Percentiles rank a stretch among this genome's conserved stretches.
Conservation (phyloP, 64 coral and sea anemone species). For the Porites lutea region DNA sequence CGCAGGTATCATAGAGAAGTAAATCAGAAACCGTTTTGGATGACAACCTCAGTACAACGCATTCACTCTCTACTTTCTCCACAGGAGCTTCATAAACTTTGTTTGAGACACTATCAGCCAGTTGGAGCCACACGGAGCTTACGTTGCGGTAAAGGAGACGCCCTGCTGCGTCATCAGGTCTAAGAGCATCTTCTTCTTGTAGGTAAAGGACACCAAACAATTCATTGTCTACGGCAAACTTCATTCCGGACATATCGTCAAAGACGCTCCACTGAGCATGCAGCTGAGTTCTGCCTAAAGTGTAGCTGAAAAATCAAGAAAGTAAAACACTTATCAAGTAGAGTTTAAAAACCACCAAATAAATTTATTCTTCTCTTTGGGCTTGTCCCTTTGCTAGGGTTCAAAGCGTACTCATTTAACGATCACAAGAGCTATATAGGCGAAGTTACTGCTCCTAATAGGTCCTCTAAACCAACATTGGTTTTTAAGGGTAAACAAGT, state of each 20-base stretch:
- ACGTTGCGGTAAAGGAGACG: slow-evolving; percentile 69
- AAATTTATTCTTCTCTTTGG: no score
- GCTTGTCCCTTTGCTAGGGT: no score
- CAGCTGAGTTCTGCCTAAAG: not conserved
- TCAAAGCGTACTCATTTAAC: no score
- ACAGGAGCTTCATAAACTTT: slow-evolving; percentile 69
- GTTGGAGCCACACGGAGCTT: slow-evolving; percentile 43
- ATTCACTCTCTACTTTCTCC: slow-evolving; percentile 40
- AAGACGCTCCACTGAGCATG: not conserved
- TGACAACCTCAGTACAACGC: slow-evolving; percentile 48
- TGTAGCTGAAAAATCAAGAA: slow-evolving; percentile 1
- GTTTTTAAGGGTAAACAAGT: no score
- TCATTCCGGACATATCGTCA: not conserved
- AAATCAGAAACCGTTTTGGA: slow-evolving; percentile 48
- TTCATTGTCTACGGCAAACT: slow-evolving; percentile 7
- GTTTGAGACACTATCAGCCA: not conserved
- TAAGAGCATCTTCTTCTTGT: not conserved
- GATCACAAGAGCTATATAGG: no score
- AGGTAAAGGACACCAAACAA: slow-evolving; percentile 12
- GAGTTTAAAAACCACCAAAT: no score
- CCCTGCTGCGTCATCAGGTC: slow-evolving; percentile 71
- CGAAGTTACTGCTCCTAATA: no score
- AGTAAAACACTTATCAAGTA: not conserved
- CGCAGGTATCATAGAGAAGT: slow-evolving; percentile 18
- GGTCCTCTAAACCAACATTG: no score